These are phyloP conservation scores for Globicephala melas DNA, from an alignment of 2,113 vertebrate species.

Conservation along the genomic window DNA sequence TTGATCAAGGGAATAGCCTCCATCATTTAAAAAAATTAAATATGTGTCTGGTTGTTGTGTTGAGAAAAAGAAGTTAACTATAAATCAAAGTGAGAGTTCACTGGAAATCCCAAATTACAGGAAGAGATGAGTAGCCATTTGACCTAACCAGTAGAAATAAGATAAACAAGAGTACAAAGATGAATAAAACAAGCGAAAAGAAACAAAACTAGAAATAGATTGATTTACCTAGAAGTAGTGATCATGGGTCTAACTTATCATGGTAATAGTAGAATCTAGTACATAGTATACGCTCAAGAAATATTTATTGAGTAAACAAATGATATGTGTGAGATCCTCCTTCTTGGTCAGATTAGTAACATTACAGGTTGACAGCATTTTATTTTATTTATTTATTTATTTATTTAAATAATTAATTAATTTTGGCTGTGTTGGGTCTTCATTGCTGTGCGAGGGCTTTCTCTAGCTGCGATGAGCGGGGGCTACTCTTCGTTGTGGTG, in stretches of 20 bases:
- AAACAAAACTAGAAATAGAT: neutral
- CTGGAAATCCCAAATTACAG: neutral
- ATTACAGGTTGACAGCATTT: neutral
- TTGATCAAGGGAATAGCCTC: neutral
- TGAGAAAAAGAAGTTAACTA: neutral
- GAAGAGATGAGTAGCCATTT: neutral
- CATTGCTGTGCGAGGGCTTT: too few relatives aligned
- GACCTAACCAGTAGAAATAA: neutral
- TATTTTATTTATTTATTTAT: neutral
- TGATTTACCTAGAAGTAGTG: neutral
- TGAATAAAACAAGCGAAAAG: neutral
- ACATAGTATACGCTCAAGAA: neutral
- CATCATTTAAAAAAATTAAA: neutral
- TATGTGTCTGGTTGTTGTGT: neutral
- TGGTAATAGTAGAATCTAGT: neutral
- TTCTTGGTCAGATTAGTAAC: neutral
- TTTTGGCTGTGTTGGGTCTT: too few relatives aligned
- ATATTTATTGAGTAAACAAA: neutral
- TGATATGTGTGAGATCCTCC: neutral
- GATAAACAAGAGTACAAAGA: neutral
- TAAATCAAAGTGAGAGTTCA: neutral
- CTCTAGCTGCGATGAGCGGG: too few relatives aligned
- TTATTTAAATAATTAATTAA: too few relatives aligned
- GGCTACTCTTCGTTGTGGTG: too few relatives aligned
- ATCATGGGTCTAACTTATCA: neutral